Evolutionary conservation across 2,888 invertebrate species (phyloP).

Genomic region (Abscondita cerata): DNA sequence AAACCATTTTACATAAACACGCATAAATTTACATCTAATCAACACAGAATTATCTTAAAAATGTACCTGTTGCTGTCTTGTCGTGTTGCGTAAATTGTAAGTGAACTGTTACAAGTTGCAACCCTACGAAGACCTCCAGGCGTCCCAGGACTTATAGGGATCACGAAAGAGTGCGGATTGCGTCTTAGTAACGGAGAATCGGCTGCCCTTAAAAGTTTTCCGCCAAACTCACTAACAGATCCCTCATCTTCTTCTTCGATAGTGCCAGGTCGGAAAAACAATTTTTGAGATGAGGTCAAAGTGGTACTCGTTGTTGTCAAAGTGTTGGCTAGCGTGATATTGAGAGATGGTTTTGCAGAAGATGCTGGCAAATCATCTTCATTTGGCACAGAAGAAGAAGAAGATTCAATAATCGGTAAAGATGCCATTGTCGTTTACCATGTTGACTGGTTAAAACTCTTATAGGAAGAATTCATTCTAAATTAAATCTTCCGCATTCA

Average conservation of each 20-base stretch:
- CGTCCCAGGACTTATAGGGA: constrained; percentile 24
- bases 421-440: no score
- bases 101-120: constrained; percentile 42
- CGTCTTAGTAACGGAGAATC: constrained; percentile 41
- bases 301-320: constrained; percentile 15
- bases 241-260: constrained; percentile 42
- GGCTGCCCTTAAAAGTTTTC: constrained; percentile 28
- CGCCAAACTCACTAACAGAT: constrained; percentile 22
- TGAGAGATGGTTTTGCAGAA: not conserved
- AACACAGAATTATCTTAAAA: no score
- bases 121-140: constrained; percentile 38
- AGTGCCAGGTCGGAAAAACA: constrained; percentile 42
- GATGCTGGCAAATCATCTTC: not conserved
- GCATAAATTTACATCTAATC: not conserved
- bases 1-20: not conserved
- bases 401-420: not conserved
- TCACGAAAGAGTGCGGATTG: constrained; percentile 30
- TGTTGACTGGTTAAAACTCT: no score
- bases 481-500: constrained; percentile 1
- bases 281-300: constrained; percentile 28
- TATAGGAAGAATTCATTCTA: not conserved
- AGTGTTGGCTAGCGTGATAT: constrained; percentile 7
- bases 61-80: constrained; percentile 33
- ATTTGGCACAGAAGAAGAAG: not conserved
- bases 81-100: constrained; percentile 35